These are phyloP conservation scores for Macrobrachium rosenbergii DNA, from an alignment of 1,140 invertebrate species.

Conservation along the genomic window DNA sequence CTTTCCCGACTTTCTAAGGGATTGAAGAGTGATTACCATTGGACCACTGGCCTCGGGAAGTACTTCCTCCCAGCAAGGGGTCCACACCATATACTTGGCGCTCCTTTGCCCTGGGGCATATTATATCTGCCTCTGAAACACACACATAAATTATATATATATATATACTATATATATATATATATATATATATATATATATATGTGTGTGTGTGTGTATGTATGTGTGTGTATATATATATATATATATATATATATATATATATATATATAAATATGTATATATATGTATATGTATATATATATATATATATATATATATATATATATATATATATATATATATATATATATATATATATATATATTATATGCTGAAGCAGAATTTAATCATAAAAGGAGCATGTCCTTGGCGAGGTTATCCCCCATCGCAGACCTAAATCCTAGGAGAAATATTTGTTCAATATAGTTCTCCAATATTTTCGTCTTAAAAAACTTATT, in stretches of 20 bases:
- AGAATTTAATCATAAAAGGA: neutral
- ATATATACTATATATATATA: slow-evolving; percentile 13
- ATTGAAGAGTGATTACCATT: no score
- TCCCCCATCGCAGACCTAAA: no score
- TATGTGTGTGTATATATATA: neutral
- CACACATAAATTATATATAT: neutral
- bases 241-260: neutral
- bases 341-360: slow-evolving; percentile 33
- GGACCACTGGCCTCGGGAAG: no score
- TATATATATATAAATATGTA: slow-evolving; percentile 22
- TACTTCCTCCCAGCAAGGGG: no score
- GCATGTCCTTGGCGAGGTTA: neutral
- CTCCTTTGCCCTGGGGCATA: no score
- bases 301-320: slow-evolving; percentile 9
- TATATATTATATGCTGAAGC: slow-evolving; percentile 14
- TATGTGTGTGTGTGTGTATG: neutral
- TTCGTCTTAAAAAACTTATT: no score
- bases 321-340: neutral
- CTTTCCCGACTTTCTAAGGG: no score
- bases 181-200: no score
- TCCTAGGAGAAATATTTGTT: no score
- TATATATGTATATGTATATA: slow-evolving; percentile 37
- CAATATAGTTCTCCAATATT: no score
- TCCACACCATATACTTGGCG: no score
- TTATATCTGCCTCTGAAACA: no score